A percentile compares a stretch with the other conserved stretches of the same genome.
Conservation (phyloP, 53 echinoderm and acorn worm species). For the Astropecten irregularis region DNA sequence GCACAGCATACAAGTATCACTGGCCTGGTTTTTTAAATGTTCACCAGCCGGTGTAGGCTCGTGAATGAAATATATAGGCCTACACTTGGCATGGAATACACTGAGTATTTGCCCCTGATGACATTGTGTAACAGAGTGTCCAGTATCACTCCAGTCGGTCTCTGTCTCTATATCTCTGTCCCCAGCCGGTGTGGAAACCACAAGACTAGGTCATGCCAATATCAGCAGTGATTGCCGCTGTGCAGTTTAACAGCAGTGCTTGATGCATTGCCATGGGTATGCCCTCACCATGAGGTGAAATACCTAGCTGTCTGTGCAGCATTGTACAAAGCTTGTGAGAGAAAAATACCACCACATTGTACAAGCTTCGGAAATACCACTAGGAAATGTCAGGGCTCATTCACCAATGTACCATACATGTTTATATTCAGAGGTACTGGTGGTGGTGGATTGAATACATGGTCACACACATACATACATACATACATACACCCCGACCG, state of each 20-base stretch:
- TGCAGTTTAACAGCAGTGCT: too few species aligned
- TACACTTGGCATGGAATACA: too few species aligned
- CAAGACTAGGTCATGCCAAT: constrained; percentile 44
- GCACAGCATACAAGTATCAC: too few species aligned
- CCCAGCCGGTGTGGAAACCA: too few species aligned
- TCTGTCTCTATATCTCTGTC: too few species aligned
- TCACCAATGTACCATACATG: neutral
- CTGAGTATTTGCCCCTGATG: too few species aligned
- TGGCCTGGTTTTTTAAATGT: too few species aligned
- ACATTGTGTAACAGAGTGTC: too few species aligned
- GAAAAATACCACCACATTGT: neutral
- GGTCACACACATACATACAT: constrained; percentile 1
- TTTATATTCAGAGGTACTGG: neutral
- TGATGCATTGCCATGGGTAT: constrained; percentile 21
- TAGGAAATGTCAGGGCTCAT: neutral
- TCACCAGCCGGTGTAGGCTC: too few species aligned
- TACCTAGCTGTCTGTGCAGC: neutral
- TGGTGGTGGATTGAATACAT: neutral
- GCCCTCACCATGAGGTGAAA: constrained; percentile 16
- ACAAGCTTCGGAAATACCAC: neutral
- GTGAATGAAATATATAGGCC: too few species aligned
- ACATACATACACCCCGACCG: too few species aligned
- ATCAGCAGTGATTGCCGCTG: constrained; percentile 10
- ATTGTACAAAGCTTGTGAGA: neutral
- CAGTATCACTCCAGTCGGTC: too few species aligned